Base-by-base conservation (phyloP, 2,888 invertebrate species). In the Eutolmus rufibarbis region DNA sequence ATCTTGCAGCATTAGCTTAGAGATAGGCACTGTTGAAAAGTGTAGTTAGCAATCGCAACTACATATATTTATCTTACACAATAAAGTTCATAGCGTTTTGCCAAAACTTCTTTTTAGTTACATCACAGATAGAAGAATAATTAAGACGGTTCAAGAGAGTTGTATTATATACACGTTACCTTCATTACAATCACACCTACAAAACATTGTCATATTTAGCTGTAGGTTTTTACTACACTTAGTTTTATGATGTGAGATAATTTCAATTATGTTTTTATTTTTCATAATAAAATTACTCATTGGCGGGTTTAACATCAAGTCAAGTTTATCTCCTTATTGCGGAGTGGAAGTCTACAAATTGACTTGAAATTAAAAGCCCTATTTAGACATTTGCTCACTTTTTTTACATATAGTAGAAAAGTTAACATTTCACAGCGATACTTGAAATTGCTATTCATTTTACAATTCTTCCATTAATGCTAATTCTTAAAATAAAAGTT, bases 61-160 rank as follows among this genome's bases (percentile, higher is more conserved):
- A 43, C 37, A 43, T 19, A 66, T 12, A 66, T 66, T 66, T 66
- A 66, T 16, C 43, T 78, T 78, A 40, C 78, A 78, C 78, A 23
- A 81, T 51, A 51, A 56, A 81, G 56, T 34, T 46, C 31, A 81
- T 23, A 81, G 81, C 14, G n/a, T 5, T 5, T 19, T 40, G 19
- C 46, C 51, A 56, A 81, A 81, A 81, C 46, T 28, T 43, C 37
- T 31, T 56, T 81, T 40, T n/a, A 28, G 81, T 81, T 81, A 81
- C 81, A 81, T 81, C 81, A 81, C 81, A 81, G 81, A 81, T 51
- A 81, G 81, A 51, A 81, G 81, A 51, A 51, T 81, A 81, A 51
- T 81, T 76, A 43, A 81, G 81, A 81, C 56, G 81, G 81, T 81
- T 51, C 81, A 81, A 46, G 56, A 46, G 31, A 81, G 37, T 46